phyloP scores from a whole-genome alignment of 2,888 invertebrate species.

The Liposcelis brunnea region DNA sequence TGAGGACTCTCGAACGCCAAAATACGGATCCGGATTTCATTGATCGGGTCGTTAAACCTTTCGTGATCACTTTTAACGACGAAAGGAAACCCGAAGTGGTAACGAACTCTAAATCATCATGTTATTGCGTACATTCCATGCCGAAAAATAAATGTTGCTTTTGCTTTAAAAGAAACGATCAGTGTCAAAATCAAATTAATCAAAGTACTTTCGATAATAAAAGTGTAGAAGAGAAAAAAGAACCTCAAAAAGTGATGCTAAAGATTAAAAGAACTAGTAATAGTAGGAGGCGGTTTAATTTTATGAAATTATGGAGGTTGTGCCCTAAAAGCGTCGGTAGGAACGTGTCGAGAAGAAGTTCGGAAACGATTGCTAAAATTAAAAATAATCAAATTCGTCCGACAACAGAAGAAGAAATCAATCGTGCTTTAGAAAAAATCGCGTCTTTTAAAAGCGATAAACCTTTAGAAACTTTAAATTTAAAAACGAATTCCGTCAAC shows the following conservation, averaged over 20 bases:
- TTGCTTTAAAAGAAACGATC: too few relatives aligned
- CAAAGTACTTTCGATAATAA: not conserved
- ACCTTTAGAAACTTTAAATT: not conserved
- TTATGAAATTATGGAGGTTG: not conserved
- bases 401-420: conserved; percentile 5
- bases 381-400: conserved; percentile 12
- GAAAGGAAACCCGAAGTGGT: not conserved
- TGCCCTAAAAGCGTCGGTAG: not conserved
- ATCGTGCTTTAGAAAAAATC: conserved; percentile 2
- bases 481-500: not conserved
- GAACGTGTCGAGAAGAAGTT: not conserved
- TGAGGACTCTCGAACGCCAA: not conserved
- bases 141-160: too few relatives aligned
- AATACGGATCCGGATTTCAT: conserved; percentile 6
- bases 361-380: not conserved
- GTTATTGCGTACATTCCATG: too few relatives aligned
- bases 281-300: not conserved
- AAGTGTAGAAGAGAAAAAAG: not conserved
- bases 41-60: not conserved
- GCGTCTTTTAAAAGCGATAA: not conserved
- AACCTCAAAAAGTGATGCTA: not conserved
- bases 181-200: not conserved
- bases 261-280: too few relatives aligned
- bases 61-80: not conserved
- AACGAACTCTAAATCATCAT: too few relatives aligned